Percentiles rank a stretch among this genome's conserved stretches.
These are phyloP conservation scores for Phengaris arion DNA, from an alignment of 2,888 invertebrate genomes.

Conservation along the genomic window DNA sequence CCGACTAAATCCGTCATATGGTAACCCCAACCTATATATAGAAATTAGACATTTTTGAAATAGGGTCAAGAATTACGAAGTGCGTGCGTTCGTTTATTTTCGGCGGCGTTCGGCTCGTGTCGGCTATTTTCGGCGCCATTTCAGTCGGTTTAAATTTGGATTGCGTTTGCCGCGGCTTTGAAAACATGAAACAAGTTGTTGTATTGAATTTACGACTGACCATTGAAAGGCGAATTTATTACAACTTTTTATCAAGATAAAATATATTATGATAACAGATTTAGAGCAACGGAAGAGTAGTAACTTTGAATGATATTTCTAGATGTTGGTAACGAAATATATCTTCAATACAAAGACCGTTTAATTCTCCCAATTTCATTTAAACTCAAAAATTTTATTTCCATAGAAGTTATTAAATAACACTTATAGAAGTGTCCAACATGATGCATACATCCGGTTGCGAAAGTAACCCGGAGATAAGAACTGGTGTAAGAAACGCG, in stretches of 20 bases:
- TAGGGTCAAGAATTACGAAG: slow-evolving; percentile 76
- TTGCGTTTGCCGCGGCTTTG: slow-evolving; percentile 45
- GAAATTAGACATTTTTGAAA: slow-evolving; percentile 62
- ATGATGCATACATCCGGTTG: too few species aligned
- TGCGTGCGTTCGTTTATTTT: slow-evolving; percentile 64
- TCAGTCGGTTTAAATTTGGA: slow-evolving; percentile 63
- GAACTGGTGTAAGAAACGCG: too few species aligned
- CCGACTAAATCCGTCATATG: slow-evolving; percentile 29
- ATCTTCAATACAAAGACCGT: too few species aligned
- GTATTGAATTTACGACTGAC: slow-evolving; percentile 12
- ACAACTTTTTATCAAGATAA: background rate
- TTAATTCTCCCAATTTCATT: too few species aligned
- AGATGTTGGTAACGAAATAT: too few species aligned
- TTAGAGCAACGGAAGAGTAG: background rate
- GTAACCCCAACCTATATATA: slow-evolving; percentile 41
- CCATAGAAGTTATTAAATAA: too few species aligned
- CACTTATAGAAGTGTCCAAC: too few species aligned
- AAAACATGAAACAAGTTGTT: slow-evolving; percentile 12
- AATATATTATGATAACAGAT: slow-evolving; percentile 6
- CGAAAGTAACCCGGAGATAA: too few species aligned
- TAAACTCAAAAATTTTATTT: too few species aligned
- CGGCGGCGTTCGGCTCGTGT: slow-evolving; percentile 51
- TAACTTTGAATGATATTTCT: too few species aligned
- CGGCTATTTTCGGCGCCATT: slow-evolving; percentile 50
- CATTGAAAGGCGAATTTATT: slow-evolving; percentile 11